These are phyloP conservation scores for Drosophila anomalata DNA, from an alignment of 2,888 invertebrate species.

Conservation along the genomic window DNA sequence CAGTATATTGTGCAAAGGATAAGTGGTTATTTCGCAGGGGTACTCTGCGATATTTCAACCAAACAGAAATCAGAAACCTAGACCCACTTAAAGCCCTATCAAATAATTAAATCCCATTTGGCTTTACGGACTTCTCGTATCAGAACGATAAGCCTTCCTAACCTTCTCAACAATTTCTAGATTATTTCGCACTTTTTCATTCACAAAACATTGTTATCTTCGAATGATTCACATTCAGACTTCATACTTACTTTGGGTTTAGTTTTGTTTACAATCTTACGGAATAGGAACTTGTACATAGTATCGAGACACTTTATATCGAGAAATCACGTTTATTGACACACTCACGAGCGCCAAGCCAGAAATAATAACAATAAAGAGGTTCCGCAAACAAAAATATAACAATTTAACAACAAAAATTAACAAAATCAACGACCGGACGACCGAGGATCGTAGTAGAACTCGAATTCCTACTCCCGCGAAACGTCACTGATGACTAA, in stretches of 20 bases:
- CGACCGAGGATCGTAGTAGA: slow-evolving; percentile 1
- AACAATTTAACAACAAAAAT: slow-evolving; percentile 18
- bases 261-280: slow-evolving; percentile 58
- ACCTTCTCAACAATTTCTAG: slow-evolving; percentile 1
- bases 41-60: neutral
- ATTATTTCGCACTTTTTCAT: slow-evolving; percentile 3
- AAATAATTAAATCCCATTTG: neutral
- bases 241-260: slow-evolving; percentile 64
- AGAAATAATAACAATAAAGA: slow-evolving; percentile 9
- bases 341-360: slow-evolving; percentile 4
- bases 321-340: slow-evolving; percentile 23
- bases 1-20: slow-evolving; percentile 22
- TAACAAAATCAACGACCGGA: slow-evolving; percentile 18
- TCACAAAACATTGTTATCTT: slow-evolving; percentile 1
- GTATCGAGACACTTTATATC: slow-evolving; percentile 24
- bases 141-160: slow-evolving; percentile 7
- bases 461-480: slow-evolving; percentile 40
- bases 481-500: slow-evolving; percentile 74
- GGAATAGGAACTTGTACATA: slow-evolving; percentile 66
- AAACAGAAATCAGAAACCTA: neutral
- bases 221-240: neutral
- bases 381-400: slow-evolving; percentile 2
- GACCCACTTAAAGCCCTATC: neutral
- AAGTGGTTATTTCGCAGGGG: slow-evolving; percentile 14
- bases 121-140: neutral